A percentile compares a stretch with the other conserved stretches of the same genome.
Conservation (phyloP, 1,140 invertebrate genomes). For the Centruroides vittatus region DNA sequence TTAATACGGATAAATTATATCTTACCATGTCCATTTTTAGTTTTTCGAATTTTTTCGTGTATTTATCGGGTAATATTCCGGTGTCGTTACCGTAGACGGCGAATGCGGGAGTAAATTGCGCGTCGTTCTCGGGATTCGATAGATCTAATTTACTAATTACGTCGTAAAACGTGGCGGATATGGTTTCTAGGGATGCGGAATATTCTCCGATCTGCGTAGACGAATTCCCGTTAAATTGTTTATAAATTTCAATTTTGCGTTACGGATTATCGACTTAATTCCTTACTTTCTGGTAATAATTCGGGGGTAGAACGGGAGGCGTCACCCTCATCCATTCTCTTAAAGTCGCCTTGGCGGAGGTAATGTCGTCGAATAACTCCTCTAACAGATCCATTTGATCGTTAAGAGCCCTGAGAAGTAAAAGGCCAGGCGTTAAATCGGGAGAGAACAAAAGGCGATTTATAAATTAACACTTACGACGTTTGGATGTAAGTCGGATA, state of each 20-base stretch:
- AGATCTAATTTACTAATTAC: constrained; percentile 7
- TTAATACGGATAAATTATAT: too few species aligned
- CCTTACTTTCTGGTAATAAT: constrained; percentile 7
- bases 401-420: constrained; percentile 1
- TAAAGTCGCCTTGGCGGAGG: constrained; percentile 3
- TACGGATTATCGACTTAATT: background rate
- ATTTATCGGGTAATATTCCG: constrained; percentile 10
- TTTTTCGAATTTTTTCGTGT: background rate
- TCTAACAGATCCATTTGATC: constrained; percentile 11
- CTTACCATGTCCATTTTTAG: constrained; percentile 8
- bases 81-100: constrained; percentile 1
- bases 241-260: too few species aligned
- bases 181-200: constrained; percentile 2
- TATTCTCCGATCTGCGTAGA: constrained; percentile 6
- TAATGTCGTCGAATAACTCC: constrained; percentile 10
- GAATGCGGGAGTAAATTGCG: constrained; percentile 7
- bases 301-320: constrained; percentile 5
- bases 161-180: constrained; percentile 6
- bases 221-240: background rate
- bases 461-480: background rate
- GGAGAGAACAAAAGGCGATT: background rate
- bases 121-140: background rate
- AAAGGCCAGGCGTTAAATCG: background rate
- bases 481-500: constrained; percentile 1
- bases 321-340: constrained; percentile 12